Percentiles rank a stretch among this genome's conserved stretches.
Evolutionary conservation across 2,888 invertebrate species (phyloP).

Genomic region (Chrysotoxum bicinctum): DNA sequence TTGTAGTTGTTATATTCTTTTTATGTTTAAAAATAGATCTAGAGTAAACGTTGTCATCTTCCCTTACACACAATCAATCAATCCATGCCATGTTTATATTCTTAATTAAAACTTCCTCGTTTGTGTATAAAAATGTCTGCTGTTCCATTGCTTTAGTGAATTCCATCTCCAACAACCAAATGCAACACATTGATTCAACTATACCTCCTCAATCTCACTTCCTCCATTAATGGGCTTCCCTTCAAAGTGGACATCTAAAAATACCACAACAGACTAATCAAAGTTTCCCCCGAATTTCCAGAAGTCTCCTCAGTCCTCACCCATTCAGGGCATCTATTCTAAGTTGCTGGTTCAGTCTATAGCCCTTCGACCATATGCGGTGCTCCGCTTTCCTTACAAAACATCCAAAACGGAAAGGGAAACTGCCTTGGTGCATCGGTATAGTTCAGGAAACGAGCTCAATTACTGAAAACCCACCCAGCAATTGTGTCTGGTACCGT

Average conservation of each 20-base stretch:
- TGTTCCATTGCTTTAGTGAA: not conserved
- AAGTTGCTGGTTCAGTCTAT: not conserved
- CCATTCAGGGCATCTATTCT: conserved; percentile 31
- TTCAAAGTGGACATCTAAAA: conserved; percentile 57
- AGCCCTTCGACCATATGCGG: conserved; percentile 26
- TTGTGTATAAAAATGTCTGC: conserved; percentile 52
- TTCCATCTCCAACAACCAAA: not conserved
- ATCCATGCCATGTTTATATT: conserved; percentile 27
- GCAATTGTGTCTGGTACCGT: conserved; percentile 64
- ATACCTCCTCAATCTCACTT: conserved; percentile 1
- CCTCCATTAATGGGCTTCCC: conserved; percentile 46
- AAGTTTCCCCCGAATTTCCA: conserved; percentile 63
- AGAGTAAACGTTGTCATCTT: not conserved
- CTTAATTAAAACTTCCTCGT: conserved; percentile 61
- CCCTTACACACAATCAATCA: not conserved
- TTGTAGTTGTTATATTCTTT: too few relatives aligned
- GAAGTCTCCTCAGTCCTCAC: conserved; percentile 5
- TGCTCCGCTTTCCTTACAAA: conserved; percentile 1
- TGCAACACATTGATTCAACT: conserved; percentile 19
- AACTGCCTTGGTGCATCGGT: conserved; percentile 39
- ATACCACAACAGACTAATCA: conserved; percentile 69
- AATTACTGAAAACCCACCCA: conserved; percentile 52
- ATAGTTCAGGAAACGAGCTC: conserved; percentile 68
- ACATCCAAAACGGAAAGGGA: conserved; percentile 49
- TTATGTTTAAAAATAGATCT: not conserved